These are phyloP conservation scores for Tigriopus californicus DNA, from an alignment of 2,888 invertebrate species.

Conservation along the genomic window DNA sequence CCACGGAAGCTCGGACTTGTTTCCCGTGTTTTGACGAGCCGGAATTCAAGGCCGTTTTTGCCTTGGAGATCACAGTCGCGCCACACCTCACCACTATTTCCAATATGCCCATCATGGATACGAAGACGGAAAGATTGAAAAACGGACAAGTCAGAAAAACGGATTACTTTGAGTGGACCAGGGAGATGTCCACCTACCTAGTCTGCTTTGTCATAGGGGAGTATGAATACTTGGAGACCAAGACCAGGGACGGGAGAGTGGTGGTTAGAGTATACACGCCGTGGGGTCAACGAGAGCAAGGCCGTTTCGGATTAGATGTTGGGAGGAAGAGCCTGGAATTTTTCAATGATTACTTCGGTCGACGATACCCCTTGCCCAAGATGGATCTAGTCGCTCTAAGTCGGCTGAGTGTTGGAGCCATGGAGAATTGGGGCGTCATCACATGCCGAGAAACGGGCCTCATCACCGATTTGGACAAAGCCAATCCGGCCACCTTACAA, in stretches of 20 bases:
- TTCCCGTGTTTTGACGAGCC: constrained; percentile 98
- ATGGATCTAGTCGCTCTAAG: constrained; percentile 73
- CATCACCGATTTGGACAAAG: constrained; percentile 71
- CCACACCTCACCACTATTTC: constrained; percentile 65
- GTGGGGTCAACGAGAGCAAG: constrained; percentile 75
- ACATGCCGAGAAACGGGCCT: constrained; percentile 62
- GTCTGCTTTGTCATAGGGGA: constrained; percentile 87
- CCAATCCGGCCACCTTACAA: constrained; percentile 62
- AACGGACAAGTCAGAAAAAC: constrained; percentile 23
- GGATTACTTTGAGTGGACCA: constrained; percentile 59
- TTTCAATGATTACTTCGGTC: constrained; percentile 83
- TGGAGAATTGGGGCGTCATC: constrained; percentile 90
- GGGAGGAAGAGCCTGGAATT: constrained; percentile 80
- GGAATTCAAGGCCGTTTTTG: constrained; percentile 80
- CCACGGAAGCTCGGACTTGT: constrained; percentile 71
- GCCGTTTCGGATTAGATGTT: constrained; percentile 73
- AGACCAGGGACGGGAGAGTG: constrained; percentile 60
- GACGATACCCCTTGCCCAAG: constrained; percentile 86
- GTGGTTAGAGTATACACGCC: constrained; percentile 66
- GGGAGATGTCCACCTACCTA: constrained; percentile 86
- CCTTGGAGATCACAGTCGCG: constrained; percentile 66
- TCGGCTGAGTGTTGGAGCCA: constrained; percentile 41
- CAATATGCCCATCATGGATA: constrained; percentile 44
- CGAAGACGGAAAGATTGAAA: neutral
- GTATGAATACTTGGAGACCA: constrained; percentile 75